Evolutionary conservation across 2,113 vertebrate genomes (phyloP).

Genomic region (Pomatorhinus ruficollis): DNA sequence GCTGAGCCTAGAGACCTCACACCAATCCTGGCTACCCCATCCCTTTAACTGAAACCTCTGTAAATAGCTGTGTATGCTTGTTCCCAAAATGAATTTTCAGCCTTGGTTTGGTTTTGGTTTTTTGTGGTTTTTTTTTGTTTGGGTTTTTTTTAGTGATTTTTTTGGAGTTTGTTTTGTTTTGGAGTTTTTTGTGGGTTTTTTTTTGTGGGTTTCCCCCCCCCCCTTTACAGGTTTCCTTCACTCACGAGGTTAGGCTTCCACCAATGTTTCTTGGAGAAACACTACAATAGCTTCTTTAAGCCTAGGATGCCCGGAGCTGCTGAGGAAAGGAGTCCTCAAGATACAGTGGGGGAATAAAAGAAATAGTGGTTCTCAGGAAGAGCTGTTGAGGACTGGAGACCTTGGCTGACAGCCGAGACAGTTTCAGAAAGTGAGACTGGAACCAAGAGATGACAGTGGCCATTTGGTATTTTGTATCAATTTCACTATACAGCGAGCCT

Average conservation of each 20-base stretch:
- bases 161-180: rapidly evolving
- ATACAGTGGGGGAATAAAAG: neutral
- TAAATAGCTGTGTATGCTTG: neutral
- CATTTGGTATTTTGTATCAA: neutral
- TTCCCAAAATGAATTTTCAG: neutral
- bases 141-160: too few species aligned
- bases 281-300: neutral
- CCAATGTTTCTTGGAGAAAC: neutral
- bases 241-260: neutral
- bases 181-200: too few species aligned
- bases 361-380: neutral
- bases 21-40: neutral
- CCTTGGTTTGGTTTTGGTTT: neutral
- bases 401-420: neutral
- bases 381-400: neutral
- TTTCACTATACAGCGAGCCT: neutral
- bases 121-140: neutral
- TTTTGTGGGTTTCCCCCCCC: too few species aligned
- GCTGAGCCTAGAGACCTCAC: neutral
- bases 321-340: neutral
- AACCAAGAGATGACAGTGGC: neutral
- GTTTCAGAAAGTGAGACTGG: neutral
- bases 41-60: neutral
- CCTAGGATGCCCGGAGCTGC: neutral
- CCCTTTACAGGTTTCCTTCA: neutral